These are phyloP conservation scores for Nothocercus julius DNA, from an alignment of 2,113 vertebrate species.

Conservation along the genomic window DNA sequence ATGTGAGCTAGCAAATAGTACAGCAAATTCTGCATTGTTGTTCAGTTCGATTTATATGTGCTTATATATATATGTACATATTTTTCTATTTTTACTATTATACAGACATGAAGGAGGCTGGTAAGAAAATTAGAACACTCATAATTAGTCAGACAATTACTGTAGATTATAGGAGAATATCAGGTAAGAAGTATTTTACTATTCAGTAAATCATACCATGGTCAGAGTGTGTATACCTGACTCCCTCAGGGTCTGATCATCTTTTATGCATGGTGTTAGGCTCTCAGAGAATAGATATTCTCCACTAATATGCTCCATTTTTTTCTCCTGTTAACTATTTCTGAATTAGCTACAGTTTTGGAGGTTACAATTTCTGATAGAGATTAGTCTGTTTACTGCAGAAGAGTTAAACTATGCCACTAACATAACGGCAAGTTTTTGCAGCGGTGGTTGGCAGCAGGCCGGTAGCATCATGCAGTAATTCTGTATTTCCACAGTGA, in stretches of 20 bases:
- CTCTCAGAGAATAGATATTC: background rate
- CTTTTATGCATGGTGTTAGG: background rate
- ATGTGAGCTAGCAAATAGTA: background rate
- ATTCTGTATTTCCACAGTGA: background rate
- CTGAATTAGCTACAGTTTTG: background rate
- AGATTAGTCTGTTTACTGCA: background rate
- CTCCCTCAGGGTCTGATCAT: background rate
- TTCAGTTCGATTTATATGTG: background rate
- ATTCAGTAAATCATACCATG: background rate
- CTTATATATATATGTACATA: background rate
- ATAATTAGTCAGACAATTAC: background rate
- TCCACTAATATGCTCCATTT: background rate
- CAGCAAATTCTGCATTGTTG: background rate
- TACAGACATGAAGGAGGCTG: background rate
- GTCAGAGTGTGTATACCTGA: background rate
- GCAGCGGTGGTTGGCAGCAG: background rate
- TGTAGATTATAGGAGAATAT: background rate
- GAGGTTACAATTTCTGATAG: background rate
- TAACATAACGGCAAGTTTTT: background rate
- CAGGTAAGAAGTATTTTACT: background rate
- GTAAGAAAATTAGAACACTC: background rate
- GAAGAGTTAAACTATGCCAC: background rate
- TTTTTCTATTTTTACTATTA: background rate
- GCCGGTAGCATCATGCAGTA: background rate
- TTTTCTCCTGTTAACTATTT: background rate